These are phyloP conservation scores for Anthrax anthrax DNA, from an alignment of 2,888 invertebrate genomes.

Conservation along the genomic window DNA sequence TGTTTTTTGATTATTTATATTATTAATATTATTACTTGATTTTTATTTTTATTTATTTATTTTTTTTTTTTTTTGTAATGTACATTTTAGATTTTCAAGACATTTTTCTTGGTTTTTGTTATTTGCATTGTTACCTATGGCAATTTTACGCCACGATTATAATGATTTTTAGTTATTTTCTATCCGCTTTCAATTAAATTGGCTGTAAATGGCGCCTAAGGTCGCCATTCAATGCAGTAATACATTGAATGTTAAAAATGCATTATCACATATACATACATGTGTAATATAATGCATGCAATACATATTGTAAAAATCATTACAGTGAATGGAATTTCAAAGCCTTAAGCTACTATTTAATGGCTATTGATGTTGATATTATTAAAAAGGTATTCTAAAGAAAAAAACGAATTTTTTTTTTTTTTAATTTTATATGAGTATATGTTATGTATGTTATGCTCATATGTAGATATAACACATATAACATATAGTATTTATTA, in stretches of 20 bases:
- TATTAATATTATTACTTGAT: too few relatives aligned
- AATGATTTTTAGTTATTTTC: neutral
- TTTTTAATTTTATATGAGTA: too few relatives aligned
- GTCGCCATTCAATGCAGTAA: neutral
- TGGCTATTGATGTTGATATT: neutral
- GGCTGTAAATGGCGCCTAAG: conserved; percentile 5
- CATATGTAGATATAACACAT: too few relatives aligned
- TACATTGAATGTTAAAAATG: too few relatives aligned
- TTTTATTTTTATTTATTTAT: too few relatives aligned
- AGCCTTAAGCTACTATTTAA: neutral
- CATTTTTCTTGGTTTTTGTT: conserved; percentile 6
- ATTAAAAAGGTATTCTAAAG: neutral
- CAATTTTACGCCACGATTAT: conserved; percentile 9
- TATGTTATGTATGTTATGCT: too few relatives aligned
- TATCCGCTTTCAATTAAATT: conserved; percentile 3
- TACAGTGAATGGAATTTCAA: neutral
- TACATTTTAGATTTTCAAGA: too few relatives aligned
- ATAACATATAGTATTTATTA: too few relatives aligned
- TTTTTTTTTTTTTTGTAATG: too few relatives aligned
- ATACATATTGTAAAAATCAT: too few relatives aligned
- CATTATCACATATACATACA: neutral
- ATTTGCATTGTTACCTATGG: conserved; percentile 12
- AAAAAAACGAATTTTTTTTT: too few relatives aligned
- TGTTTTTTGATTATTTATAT: too few relatives aligned
- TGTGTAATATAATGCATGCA: neutral